A percentile compares a stretch with the other conserved stretches of the same genome.
phyloP scores from a whole-genome alignment of 2,113 vertebrate genomes.

The Campylorhamphus procurvoides region DNA sequence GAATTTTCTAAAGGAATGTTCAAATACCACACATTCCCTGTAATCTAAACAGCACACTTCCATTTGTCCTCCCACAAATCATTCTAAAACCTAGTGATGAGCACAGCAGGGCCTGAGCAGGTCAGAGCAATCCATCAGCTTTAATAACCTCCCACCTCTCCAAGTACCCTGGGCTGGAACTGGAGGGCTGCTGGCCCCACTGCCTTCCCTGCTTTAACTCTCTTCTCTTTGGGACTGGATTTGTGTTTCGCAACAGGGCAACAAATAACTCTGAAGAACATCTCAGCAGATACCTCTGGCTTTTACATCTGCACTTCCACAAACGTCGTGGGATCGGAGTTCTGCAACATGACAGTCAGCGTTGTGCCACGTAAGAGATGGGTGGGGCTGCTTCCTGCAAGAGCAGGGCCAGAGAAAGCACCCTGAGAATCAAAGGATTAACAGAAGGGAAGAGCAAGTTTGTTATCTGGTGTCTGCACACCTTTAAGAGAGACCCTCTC shows the following conservation, averaged over 20 bases:
- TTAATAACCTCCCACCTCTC: not conserved
- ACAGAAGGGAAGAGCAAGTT: not conserved
- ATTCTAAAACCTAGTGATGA: not conserved
- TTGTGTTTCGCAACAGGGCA: conserved; percentile 45
- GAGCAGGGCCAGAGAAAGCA: not conserved
- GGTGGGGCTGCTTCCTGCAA: not conserved
- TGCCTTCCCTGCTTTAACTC: not conserved
- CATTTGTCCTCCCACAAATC: conserved; percentile 30
- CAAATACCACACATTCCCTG: not conserved
- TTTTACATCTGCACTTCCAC: conserved; percentile 84
- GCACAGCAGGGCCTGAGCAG: not conserved
- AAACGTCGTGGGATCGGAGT: conserved; percentile 74
- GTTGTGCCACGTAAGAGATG: conserved; percentile 80
- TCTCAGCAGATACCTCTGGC: conserved; percentile 84
- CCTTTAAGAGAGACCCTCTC: not conserved
- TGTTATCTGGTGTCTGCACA: not conserved
- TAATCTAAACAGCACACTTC: conserved; percentile 16
- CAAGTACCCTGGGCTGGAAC: not conserved
- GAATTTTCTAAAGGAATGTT: not conserved
- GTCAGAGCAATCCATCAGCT: not conserved
- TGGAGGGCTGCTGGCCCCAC: not conserved
- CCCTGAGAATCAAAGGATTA: not conserved
- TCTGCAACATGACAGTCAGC: conserved; percentile 86
- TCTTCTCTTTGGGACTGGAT: not conserved
- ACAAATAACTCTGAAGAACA: conserved; percentile 81